Conservation (phyloP, 2,797 vertebrate genomes). For the Neosalanx taihuensis region DNA sequence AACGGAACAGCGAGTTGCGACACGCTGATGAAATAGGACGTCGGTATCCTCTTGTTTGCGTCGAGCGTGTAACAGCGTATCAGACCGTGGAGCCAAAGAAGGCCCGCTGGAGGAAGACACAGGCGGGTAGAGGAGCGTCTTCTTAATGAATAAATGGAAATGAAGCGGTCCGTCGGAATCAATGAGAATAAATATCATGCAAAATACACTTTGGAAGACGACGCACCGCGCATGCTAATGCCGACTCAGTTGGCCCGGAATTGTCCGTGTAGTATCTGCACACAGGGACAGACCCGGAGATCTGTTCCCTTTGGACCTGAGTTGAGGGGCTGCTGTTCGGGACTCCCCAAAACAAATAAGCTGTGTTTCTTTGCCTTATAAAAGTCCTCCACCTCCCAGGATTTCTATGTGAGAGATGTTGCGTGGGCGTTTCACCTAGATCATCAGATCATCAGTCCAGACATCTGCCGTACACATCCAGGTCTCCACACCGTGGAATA, state of each 20-base stretch:
- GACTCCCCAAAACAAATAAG: no score
- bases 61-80: conserved; percentile 38
- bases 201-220: conserved; percentile 53
- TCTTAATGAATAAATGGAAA: conserved; percentile 67
- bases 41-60: conserved; percentile 52
- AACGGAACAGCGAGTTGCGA: conserved; percentile 32
- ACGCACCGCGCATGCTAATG: conserved; percentile 58
- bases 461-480: no score
- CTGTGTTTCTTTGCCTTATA: no score
- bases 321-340: no score
- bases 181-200: conserved; percentile 55
- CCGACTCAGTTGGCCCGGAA: no score
- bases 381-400: no score
- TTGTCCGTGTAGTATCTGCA: no score
- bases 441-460: no score
- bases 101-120: conserved; percentile 4
- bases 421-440: no score
- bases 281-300: background rate
- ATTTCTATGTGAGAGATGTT: no score
- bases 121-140: conserved; percentile 6
- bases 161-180: conserved; percentile 53
- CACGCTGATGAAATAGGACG: conserved; percentile 49
- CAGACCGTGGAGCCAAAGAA: conserved; percentile 24
- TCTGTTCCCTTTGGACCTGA: no score
- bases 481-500: no score